A percentile compares a stretch with the other conserved stretches of the same genome.
Evolutionary conservation across 2,888 invertebrate genomes (phyloP).

Genomic region (Baronia brevicornis): DNA sequence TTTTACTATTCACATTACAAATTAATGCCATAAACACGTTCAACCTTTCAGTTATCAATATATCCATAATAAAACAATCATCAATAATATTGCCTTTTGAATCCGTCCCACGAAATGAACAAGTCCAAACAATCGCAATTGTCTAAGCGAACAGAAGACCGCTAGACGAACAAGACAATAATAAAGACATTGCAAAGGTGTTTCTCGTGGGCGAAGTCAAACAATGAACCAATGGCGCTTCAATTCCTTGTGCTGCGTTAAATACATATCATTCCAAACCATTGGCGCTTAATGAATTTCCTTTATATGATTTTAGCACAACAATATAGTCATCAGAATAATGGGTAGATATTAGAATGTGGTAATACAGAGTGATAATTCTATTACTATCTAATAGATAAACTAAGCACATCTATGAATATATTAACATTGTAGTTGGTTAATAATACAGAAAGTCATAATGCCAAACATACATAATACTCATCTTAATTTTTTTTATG

Average conservation of each 20-base stretch:
- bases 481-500: too few species aligned
- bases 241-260: constrained; percentile 63
- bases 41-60: too few species aligned
- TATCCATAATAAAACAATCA: too few species aligned
- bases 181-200: constrained; percentile 50
- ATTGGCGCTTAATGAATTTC: constrained; percentile 16
- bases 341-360: too few species aligned
- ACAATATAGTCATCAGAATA: neutral
- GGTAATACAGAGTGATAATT: too few species aligned
- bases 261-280: constrained; percentile 31
- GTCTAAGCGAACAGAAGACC: constrained; percentile 41
- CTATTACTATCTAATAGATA: too few species aligned
- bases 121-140: constrained; percentile 52
- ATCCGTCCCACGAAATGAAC: constrained; percentile 22
- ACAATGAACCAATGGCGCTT: constrained; percentile 38
- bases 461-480: too few species aligned
- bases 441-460: too few species aligned
- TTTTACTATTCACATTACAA: too few species aligned
- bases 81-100: neutral
- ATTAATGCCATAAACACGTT: too few species aligned
- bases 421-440: too few species aligned
- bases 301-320: constrained; percentile 12
- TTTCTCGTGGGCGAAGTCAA: constrained; percentile 55
- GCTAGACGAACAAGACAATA: constrained; percentile 24
- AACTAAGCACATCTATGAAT: too few species aligned